A percentile compares a stretch with the other conserved stretches of the same genome.
phyloP scores from a whole-genome alignment of 2,797 vertebrate species.

The Buceros bicornis region DNA sequence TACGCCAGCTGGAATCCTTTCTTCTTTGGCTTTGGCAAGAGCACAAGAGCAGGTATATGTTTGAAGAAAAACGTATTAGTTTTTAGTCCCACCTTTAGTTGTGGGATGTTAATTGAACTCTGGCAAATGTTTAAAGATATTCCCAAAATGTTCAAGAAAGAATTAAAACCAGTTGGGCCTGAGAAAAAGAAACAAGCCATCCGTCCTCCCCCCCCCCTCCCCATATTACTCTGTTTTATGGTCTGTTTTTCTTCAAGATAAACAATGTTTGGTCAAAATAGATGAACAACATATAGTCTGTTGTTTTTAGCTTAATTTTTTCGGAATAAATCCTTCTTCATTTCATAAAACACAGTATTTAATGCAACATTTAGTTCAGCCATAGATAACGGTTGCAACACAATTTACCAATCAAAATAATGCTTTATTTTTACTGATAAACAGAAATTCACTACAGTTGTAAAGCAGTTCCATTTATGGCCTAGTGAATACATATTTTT shows the following conservation, averaged over 20 bases:
- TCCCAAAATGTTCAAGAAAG: constrained; percentile 81
- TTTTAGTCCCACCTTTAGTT: constrained; percentile 84
- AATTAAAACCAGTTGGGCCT: constrained; percentile 88
- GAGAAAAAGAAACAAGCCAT: constrained; percentile 78
- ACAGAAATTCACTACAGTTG: background rate
- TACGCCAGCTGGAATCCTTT: constrained; percentile 73
- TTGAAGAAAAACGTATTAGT: constrained; percentile 79
- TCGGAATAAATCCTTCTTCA: background rate
- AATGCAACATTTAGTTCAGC: background rate
- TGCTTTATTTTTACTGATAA: background rate
- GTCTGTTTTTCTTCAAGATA: background rate
- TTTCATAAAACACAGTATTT: background rate
- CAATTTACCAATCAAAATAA: background rate
- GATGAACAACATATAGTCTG: background rate
- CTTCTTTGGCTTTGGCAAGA: constrained; percentile 52
- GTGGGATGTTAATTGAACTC: constrained; percentile 89
- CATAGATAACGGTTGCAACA: background rate
- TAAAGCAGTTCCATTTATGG: background rate
- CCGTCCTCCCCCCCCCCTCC: too few relatives aligned
- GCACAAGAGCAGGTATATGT: constrained; percentile 69
- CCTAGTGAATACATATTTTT: constrained; percentile 39
- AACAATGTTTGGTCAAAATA: background rate
- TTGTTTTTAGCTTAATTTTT: background rate
- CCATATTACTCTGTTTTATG: background rate
- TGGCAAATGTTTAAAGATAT: constrained; percentile 90